Evolutionary conservation across 2,888 invertebrate genomes (phyloP).

Genomic region (Gonocerus acuteangulatus): DNA sequence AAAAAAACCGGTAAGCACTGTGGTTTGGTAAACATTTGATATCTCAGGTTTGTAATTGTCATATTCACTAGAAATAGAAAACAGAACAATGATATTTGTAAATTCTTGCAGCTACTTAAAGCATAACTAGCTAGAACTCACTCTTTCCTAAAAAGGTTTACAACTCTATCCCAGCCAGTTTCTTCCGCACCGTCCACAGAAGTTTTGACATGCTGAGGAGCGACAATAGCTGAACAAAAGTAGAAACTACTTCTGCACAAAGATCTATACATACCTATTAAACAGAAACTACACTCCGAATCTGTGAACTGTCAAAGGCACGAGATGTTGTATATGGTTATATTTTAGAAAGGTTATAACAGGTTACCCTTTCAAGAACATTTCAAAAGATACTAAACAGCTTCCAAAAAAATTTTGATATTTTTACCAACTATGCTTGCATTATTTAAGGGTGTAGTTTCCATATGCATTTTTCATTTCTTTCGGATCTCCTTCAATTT

Average conservation of each 20-base stretch:
- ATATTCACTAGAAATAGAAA: constrained; percentile 54
- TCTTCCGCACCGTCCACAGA: constrained; percentile 9
- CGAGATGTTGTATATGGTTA: neutral
- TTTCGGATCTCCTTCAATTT: too few relatives aligned
- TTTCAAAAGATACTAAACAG: too few relatives aligned
- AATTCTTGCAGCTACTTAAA: neutral
- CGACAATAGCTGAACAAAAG: constrained; percentile 30
- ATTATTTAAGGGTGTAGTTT: too few relatives aligned
- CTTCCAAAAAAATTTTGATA: too few relatives aligned
- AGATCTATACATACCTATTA: constrained; percentile 25
- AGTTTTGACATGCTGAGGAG: constrained; percentile 1
- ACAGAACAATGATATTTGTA: neutral
- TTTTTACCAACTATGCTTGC: too few relatives aligned
- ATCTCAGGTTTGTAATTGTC: constrained; percentile 56
- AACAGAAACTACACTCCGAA: neutral
- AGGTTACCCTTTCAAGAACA: too few relatives aligned
- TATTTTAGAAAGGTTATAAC: constrained; percentile 37
- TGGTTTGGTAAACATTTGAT: constrained; percentile 53
- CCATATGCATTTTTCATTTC: too few relatives aligned
- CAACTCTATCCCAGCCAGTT: constrained; percentile 36
- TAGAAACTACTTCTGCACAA: constrained; percentile 21
- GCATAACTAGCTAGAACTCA: constrained; percentile 35
- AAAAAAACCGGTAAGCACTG: constrained; percentile 52
- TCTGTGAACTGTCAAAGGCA: neutral
- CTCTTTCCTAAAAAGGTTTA: constrained; percentile 37